phyloP scores from a whole-genome alignment of 2,113 vertebrate species.

The Sterna hirundo region DNA sequence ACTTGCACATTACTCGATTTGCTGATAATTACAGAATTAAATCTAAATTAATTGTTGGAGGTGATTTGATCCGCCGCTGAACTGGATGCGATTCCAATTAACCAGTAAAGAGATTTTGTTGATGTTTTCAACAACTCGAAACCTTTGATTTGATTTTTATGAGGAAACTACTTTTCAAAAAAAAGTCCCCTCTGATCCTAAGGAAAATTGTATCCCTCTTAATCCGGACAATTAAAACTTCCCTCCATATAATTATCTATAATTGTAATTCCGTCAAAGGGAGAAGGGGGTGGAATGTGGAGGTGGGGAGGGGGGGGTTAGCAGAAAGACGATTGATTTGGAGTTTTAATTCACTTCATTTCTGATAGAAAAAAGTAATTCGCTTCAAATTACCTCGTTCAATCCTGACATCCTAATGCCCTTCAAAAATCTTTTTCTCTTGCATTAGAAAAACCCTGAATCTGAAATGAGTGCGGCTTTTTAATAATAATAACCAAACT shows the following conservation, averaged over 20 bases:
- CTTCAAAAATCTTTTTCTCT: conserved; percentile 98
- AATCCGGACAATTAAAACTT: conserved; percentile 99
- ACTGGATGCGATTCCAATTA: conserved; percentile 98
- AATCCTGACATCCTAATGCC: conserved; percentile 99
- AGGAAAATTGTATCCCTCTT: conserved; percentile 91
- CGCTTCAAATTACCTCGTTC: conserved; percentile 99
- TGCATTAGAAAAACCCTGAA: conserved; percentile 93
- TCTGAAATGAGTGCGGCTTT: conserved; percentile 98
- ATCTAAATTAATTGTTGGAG: conserved; percentile 99
- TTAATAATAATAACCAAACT: conserved; percentile 99
- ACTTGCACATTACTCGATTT: conserved; percentile 99
- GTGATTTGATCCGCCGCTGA: conserved; percentile 95
- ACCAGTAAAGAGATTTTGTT: conserved; percentile 87
- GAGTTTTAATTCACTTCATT: conserved; percentile 99
- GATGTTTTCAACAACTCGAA: conserved; percentile 92
- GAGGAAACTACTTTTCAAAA: conserved; percentile 91
- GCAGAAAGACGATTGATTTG: conserved; percentile 98
- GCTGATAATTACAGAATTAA: conserved; percentile 99
- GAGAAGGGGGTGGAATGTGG: conserved; percentile 78
- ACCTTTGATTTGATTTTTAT: conserved; percentile 98
- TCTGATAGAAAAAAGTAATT: conserved; percentile 99
- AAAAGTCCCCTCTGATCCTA: conserved; percentile 89
- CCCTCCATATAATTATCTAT: conserved; percentile 99
- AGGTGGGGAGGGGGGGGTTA: conserved; percentile 1
- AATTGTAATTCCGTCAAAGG: conserved; percentile 99